phyloP scores from a whole-genome alignment of 2,797 vertebrate species.

The Kryptopterus vitreolus region DNA sequence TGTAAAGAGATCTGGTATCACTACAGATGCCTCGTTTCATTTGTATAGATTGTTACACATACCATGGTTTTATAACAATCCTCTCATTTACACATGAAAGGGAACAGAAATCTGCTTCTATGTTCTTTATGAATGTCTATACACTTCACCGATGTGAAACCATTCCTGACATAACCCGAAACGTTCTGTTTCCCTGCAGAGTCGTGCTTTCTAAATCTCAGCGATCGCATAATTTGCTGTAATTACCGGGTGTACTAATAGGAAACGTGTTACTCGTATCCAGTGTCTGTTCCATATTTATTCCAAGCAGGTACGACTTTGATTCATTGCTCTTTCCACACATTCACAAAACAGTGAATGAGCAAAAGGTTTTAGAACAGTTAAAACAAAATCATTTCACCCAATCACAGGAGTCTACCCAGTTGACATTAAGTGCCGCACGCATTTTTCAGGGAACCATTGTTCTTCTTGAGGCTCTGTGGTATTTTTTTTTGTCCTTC shows the following conservation, averaged over 20 bases:
- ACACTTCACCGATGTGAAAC: background rate
- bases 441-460: background rate
- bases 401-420: slow-evolving; percentile 30
- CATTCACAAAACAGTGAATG: slow-evolving; percentile 40
- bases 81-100: background rate
- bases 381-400: slow-evolving; percentile 35
- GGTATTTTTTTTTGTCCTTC: background rate
- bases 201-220: background rate
- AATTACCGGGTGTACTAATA: slow-evolving; percentile 19
- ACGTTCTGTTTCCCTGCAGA: background rate
- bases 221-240: slow-evolving; percentile 36
- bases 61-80: background rate
- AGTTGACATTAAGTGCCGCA: background rate
- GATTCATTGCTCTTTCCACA: slow-evolving; percentile 28
- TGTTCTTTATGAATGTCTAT: background rate
- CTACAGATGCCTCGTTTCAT: background rate
- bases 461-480: background rate
- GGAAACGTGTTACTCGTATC: slow-evolving; percentile 33
- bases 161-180: background rate
- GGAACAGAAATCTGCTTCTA: background rate
- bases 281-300: slow-evolving; percentile 36
- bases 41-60: background rate
- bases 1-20: too few relatives aligned
- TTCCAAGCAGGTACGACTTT: slow-evolving; percentile 44
- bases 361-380: slow-evolving; percentile 30